phyloP scores from a whole-genome alignment of 2,113 vertebrate species.

The Pomatostomus ruficeps region DNA sequence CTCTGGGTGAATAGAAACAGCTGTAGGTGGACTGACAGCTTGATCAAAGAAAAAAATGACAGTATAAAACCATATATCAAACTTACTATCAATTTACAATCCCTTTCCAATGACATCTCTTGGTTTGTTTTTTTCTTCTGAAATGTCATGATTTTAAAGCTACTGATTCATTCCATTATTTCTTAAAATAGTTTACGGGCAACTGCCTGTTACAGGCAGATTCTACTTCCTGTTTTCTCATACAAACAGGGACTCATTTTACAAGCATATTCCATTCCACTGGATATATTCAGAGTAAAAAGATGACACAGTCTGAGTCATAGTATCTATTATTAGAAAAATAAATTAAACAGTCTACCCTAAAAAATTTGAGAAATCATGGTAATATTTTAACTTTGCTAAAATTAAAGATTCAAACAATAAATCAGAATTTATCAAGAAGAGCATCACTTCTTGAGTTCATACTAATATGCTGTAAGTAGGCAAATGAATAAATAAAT shows the following conservation, averaged over 20 bases:
- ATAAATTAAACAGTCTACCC: not conserved
- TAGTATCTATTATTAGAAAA: not conserved
- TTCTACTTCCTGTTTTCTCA: not conserved
- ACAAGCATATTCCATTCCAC: not conserved
- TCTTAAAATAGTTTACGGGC: not conserved
- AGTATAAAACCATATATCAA: not conserved
- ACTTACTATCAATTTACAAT: not conserved
- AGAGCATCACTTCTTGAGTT: not conserved
- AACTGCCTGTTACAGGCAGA: not conserved
- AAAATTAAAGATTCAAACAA: not conserved
- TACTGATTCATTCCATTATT: not conserved
- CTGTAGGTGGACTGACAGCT: slow-evolving; percentile 74
- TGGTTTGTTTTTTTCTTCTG: not conserved
- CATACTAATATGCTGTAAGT: not conserved
- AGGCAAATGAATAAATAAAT: not conserved
- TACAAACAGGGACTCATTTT: not conserved
- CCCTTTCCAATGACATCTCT: not conserved
- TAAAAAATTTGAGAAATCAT: not conserved
- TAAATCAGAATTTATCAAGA: not conserved
- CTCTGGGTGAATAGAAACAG: slow-evolving; percentile 57
- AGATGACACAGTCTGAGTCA: not conserved
- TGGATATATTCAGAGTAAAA: not conserved
- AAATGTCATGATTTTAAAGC: not conserved
- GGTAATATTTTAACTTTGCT: not conserved
- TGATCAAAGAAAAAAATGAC: not conserved